phyloP scores from a whole-genome alignment of 2,888 invertebrate genomes.

The Leptarthrus brevirostris region DNA sequence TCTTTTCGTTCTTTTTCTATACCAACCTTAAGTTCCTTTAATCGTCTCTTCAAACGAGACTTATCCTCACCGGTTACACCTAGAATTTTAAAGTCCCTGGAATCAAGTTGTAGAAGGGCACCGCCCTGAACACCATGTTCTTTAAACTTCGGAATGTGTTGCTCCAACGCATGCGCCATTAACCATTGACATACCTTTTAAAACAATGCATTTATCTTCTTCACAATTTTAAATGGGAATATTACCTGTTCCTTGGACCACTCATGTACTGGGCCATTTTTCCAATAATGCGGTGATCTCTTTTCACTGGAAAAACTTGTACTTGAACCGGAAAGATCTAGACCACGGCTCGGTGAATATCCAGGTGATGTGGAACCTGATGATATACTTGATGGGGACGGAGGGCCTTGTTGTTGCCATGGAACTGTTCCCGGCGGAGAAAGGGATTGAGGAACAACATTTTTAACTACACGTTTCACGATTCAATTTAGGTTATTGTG shows the following conservation, averaged over 20 bases:
- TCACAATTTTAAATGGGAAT: background rate
- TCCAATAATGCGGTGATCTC: constrained; percentile 74
- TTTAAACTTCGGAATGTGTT: constrained; percentile 87
- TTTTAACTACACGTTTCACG: constrained; percentile 69
- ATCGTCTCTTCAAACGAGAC: constrained; percentile 83
- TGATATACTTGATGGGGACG: constrained; percentile 75
- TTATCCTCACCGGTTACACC: constrained; percentile 85
- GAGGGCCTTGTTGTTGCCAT: constrained; percentile 73
- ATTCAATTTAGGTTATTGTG: constrained; percentile 7
- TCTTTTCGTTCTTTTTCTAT: constrained; percentile 78
- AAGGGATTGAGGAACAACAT: constrained; percentile 74
- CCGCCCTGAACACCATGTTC: constrained; percentile 89
- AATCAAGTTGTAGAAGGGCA: constrained; percentile 87
- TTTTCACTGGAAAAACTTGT: constrained; percentile 75
- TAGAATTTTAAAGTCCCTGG: constrained; percentile 89
- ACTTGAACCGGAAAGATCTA: constrained; percentile 71
- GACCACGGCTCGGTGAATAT: constrained; percentile 68
- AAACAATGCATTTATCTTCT: background rate
- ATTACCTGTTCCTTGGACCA: constrained; percentile 82
- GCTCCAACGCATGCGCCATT: constrained; percentile 82
- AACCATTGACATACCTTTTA: constrained; percentile 92
- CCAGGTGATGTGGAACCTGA: constrained; percentile 72
- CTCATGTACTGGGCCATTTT: constrained; percentile 77
- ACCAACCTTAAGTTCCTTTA: constrained; percentile 84
- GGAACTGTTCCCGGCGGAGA: constrained; percentile 74